Percentiles rank a stretch among this genome's conserved stretches.
Evolutionary conservation across 2,113 vertebrate species (phyloP).

Genomic region (Limanda limanda): DNA sequence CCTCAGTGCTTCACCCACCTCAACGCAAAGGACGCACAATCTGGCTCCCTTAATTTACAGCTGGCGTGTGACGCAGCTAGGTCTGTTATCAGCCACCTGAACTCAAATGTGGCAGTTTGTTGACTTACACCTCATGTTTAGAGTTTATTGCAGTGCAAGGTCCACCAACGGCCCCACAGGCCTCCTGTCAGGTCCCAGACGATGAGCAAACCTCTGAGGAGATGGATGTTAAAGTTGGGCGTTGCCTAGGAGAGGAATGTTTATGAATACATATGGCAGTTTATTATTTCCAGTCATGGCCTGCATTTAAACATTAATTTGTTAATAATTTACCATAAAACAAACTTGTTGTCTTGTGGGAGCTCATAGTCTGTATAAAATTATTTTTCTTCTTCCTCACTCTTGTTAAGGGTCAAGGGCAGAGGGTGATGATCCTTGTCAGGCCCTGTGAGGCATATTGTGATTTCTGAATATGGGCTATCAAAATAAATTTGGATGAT

Average conservation of each 20-base stretch:
- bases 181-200: constrained; percentile 4
- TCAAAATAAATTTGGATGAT: too few relatives aligned
- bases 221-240: neutral
- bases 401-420: too few relatives aligned
- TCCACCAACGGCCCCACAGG: constrained; percentile 17
- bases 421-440: too few relatives aligned
- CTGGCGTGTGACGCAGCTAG: constrained; percentile 1
- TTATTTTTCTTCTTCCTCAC: too few relatives aligned
- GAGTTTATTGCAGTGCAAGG: constrained; percentile 59
- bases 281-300: constrained; percentile 1
- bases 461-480: neutral
- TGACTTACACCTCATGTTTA: constrained; percentile 42
- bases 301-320: too few relatives aligned
- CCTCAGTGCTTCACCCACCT: neutral
- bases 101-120: constrained; percentile 42
- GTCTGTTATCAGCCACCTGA: constrained; percentile 45
- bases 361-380: too few relatives aligned
- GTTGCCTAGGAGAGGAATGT: neutral
- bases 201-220: neutral
- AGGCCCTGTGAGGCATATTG: too few relatives aligned
- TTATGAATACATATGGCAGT: neutral
- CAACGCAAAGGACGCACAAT: neutral
- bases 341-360: too few relatives aligned
- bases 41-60: constrained; percentile 18
- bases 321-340: too few relatives aligned